These are phyloP conservation scores for Serripes groenlandicus DNA, from an alignment of 2,888 invertebrate species.

Conservation along the genomic window DNA sequence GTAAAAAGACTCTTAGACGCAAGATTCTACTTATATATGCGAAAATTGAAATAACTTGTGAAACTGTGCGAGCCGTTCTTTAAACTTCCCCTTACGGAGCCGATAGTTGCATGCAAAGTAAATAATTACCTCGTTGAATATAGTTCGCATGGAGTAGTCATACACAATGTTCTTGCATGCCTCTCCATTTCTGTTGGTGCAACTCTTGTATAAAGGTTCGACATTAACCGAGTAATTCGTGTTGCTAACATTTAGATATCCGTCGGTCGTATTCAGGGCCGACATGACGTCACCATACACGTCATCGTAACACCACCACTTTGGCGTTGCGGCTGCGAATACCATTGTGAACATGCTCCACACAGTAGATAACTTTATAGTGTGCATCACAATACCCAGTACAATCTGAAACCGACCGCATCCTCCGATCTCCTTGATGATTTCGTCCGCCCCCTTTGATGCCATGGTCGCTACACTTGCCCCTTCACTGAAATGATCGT, in stretches of 20 bases:
- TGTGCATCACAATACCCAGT: conserved; percentile 45
- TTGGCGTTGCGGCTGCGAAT: conserved; percentile 65
- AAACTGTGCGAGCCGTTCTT: background rate
- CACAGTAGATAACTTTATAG: conserved; percentile 53
- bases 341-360: conserved; percentile 63
- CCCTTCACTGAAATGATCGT: too few species aligned
- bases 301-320: conserved; percentile 63
- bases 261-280: background rate
- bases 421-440: conserved; percentile 57
- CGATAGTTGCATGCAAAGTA: too few species aligned
- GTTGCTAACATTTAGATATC: too few species aligned
- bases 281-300: background rate
- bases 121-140: conserved; percentile 22
- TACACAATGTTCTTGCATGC: conserved; percentile 18
- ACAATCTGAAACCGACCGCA: conserved; percentile 62
- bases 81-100: too few species aligned
- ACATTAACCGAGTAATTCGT: background rate
- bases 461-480: conserved; percentile 43
- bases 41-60: background rate
- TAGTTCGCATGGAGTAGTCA: conserved; percentile 30
- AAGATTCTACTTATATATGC: too few species aligned
- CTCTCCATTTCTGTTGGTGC: background rate
- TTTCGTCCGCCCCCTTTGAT: conserved; percentile 34
- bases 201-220: conserved; percentile 16
- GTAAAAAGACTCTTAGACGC: too few species aligned